Conservation (phyloP, 2,113 vertebrate species). For the Pseudopipra pipra region DNA sequence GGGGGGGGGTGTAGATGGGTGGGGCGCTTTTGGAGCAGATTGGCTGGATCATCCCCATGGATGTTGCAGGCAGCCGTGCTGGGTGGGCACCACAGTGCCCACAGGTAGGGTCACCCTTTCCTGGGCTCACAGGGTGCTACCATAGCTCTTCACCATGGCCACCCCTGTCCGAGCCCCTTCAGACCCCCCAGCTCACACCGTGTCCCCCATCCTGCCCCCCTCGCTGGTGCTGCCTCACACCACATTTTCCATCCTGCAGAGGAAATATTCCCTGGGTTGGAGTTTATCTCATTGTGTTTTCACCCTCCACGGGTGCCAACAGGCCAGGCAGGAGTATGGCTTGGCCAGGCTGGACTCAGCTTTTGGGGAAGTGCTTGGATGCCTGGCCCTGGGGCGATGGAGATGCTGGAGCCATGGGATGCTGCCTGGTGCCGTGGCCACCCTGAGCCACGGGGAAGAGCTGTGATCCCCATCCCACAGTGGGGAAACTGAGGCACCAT, state of each 20-base stretch:
- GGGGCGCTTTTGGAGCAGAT: not conserved
- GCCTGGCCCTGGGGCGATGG: accelerated
- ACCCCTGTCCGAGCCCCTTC: accelerated
- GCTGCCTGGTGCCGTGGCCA: not conserved
- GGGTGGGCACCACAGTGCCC: accelerated
- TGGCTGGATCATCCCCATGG: not conserved
- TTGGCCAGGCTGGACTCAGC: not conserved
- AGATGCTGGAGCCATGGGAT: accelerated
- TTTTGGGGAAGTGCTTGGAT: accelerated
- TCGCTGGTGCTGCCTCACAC: accelerated
- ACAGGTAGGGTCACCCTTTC: not conserved
- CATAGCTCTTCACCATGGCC: accelerated
- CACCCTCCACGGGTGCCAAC: not conserved
- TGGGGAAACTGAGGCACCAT: not conserved
- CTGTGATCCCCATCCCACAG: too few relatives aligned
- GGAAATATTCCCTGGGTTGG: not conserved
- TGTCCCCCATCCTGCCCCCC: not conserved
- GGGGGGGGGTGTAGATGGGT: accelerated
- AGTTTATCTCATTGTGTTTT: not conserved
- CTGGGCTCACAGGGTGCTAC: not conserved
- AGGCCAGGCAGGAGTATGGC: not conserved
- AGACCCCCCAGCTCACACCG: not conserved
- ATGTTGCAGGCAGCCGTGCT: not conserved
- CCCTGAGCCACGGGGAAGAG: not conserved
- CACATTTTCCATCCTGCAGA: not conserved